Base-by-base conservation (phyloP, 1,140 invertebrate genomes). In the Orchestia grillus region DNA sequence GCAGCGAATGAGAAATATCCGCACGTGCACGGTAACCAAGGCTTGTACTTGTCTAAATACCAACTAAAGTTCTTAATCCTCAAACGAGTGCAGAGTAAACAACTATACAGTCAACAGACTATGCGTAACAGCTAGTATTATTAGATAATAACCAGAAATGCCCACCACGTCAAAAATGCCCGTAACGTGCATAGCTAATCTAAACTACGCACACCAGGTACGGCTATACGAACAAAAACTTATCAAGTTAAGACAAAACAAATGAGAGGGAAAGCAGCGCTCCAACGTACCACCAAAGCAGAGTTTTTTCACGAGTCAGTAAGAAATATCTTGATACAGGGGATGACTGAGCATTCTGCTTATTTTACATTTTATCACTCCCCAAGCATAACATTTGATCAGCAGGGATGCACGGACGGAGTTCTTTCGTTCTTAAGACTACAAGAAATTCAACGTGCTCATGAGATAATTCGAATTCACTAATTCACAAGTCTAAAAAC, bases 31-130 rank as follows among this genome's bases (percentile, higher is more conserved):
- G 62, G 62, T 77, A 77, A 77, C 62, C 62, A 77, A 19, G 62
- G 62, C 62, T 77, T 77, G 62, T 77, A 77, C 62, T 77, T 77
- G 62, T 77, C 62, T 77, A 77, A 77, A 77, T 77, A 77, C 62
- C 62, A 23, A 77, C 62, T 77, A 23, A 36, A 77, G 62, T 77
- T 77, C 11, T 36, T 77, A 77, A 77, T 28, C 11, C 36, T 36
- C 62, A 77, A 23, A 77, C 62, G 62, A 77, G 62, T 23, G 62
- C 62, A 77, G 28, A 28, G 62, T 77, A 77, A 77, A 77, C 15
- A 77, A 77, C 15, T 3, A 19, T 77, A 77, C 62, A 77, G 3
- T 8, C 28, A 77, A 77, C 62, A 77, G 47, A 19, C 47, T 53
- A 53, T 8, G 19, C 47, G 47, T 53, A 53, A 77, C 62, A 77